phyloP scores from a whole-genome alignment of 53 echinoderm and acorn worm species.

The Stichopus horrens region DNA sequence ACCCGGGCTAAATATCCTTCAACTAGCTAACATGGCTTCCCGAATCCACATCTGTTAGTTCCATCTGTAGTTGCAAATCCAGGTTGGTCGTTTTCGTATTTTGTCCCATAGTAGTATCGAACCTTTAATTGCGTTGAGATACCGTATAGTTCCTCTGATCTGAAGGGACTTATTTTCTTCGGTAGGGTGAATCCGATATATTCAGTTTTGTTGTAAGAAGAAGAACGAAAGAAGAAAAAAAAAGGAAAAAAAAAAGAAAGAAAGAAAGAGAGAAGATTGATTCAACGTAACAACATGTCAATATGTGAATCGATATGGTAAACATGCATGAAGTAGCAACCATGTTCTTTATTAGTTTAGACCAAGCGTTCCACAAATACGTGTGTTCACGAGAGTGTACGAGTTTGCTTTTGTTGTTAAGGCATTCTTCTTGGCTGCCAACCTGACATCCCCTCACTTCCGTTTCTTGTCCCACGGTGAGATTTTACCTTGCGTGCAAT shows the following conservation, averaged over 20 bases:
- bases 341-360: constrained; percentile 29
- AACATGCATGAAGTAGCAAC: constrained; percentile 35
- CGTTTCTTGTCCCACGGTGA: too few species aligned
- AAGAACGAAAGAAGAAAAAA: not conserved
- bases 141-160: too few species aligned
- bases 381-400: not conserved
- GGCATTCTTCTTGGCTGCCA: not conserved
- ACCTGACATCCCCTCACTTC: not conserved
- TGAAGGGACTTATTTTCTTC: not conserved
- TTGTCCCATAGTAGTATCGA: too few species aligned
- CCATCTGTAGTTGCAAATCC: too few species aligned
- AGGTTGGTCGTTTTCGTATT: too few species aligned
- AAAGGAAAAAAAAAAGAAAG: not conserved
- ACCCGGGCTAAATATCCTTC: too few species aligned
- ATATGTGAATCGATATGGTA: constrained; percentile 35
- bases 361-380: constrained; percentile 14
- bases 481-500: too few species aligned
- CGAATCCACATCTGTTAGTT: too few species aligned
- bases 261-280: not conserved
- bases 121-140: too few species aligned
- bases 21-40: too few species aligned
- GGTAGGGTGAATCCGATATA: not conserved
- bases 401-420: constrained; percentile 10
- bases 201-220: not conserved
- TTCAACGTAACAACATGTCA: constrained; percentile 44